Base-by-base conservation (phyloP, 1,140 invertebrate genomes). In the Philaenus spumarius region DNA sequence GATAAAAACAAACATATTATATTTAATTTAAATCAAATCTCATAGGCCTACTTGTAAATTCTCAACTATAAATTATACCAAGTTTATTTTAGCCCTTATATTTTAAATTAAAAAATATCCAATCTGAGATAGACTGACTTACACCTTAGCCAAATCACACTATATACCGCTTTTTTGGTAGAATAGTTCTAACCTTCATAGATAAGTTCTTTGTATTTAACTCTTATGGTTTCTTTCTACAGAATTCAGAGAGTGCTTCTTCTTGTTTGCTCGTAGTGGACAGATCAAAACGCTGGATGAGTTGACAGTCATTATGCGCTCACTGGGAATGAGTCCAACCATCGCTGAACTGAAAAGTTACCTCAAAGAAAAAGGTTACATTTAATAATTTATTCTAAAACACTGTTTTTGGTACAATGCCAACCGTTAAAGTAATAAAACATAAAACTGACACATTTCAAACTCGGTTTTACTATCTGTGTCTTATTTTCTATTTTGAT, bases 171-270 rank as follows among this genome's bases (percentile, higher is more conserved):
- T n/a, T n/a, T n/a, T n/a, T n/a, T n/a, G n/a, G n/a, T n/a, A n/a
- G n/a, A n/a, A n/a, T n/a, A n/a, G n/a, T n/a, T n/a, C n/a, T n/a
- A n/a, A n/a, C n/a, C n/a, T n/a, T n/a, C n/a, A n/a, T n/a, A n/a
- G n/a, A n/a, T n/a, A n/a, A n/a, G n/a, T n/a, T n/a, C n/a, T n/a
- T n/a, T n/a, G n/a, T n/a, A n/a, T 30, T 3, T 30, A 9, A 30
- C 26, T 30, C 26, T 30, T 30, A 30, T 30, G 3, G 26, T 37
- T 58, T 59, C 64, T 52, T 66, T 68, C 77, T 82, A 68, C 73
- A 96, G 93, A 95, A 73, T 97, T 95, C 71, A 83, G 91, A 64
- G 93, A 95, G 77, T 96, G 93, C 69, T 97, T 96, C 74, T 93
- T 92, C 69, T 77, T 97, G 39, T 95, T 95, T 75, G 92, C 93